phyloP scores from a whole-genome alignment of 2,888 invertebrate species.

The Acanthosepion pharaonis region DNA sequence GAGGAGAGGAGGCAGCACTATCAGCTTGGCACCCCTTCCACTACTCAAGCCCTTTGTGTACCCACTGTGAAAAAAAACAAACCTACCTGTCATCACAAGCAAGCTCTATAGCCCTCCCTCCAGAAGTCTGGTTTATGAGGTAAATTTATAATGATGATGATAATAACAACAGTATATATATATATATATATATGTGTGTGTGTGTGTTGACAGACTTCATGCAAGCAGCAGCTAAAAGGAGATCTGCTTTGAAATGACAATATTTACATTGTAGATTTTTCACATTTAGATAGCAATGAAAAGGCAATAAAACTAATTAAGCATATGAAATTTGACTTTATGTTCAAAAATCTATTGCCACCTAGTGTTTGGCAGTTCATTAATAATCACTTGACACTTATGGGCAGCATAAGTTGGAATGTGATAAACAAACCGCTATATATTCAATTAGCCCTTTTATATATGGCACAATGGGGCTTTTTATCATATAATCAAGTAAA shows the following conservation, averaged over 20 bases:
- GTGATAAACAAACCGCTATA: background rate
- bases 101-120: too few relatives aligned
- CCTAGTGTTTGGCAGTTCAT: slow-evolving; percentile 4
- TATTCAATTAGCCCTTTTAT: background rate
- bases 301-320: slow-evolving; percentile 21
- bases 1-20: too few relatives aligned
- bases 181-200: background rate
- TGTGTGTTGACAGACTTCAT: background rate
- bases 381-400: slow-evolving; percentile 33
- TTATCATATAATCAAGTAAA: background rate
- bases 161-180: background rate
- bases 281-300: background rate
- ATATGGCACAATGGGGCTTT: background rate
- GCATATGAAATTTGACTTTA: background rate
- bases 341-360: background rate
- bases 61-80: too few relatives aligned
- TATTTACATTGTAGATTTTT: background rate
- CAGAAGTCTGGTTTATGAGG: too few relatives aligned
- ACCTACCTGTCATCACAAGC: too few relatives aligned
- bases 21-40: too few relatives aligned
- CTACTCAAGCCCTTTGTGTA: too few relatives aligned
- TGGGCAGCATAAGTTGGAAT: background rate
- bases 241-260: background rate
- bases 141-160: too few relatives aligned
- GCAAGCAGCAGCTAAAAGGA: background rate